Conservation (phyloP, 2,797 vertebrate species). For the Takifugu ocellatus region DNA sequence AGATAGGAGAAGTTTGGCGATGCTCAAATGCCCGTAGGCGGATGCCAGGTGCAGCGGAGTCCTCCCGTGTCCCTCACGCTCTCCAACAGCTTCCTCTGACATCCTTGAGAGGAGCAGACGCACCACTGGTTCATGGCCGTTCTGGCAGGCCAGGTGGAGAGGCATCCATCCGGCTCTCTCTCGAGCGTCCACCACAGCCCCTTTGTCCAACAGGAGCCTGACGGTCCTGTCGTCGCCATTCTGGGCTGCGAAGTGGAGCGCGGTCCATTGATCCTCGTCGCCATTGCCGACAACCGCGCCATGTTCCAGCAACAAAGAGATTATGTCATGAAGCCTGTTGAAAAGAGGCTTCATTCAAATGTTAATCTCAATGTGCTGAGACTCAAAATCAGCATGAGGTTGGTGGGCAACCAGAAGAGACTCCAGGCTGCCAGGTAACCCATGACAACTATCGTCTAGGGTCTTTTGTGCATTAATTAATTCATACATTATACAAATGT, state of each 20-base stretch:
- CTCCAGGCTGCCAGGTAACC: background rate
- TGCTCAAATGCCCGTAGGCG: slow-evolving; percentile 78
- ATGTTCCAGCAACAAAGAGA: slow-evolving; percentile 67
- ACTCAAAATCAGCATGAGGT: background rate
- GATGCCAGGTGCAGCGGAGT: slow-evolving; percentile 82
- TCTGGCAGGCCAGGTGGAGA: slow-evolving; percentile 85
- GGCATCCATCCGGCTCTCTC: slow-evolving; percentile 82
- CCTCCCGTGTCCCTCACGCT: slow-evolving; percentile 62
- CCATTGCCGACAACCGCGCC: slow-evolving; percentile 61
- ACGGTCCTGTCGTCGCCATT: slow-evolving; percentile 74
- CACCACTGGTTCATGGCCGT: slow-evolving; percentile 83
- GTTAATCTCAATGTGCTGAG: background rate
- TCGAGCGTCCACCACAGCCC: slow-evolving; percentile 55
- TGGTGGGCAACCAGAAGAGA: background rate
- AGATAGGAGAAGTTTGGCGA: slow-evolving; percentile 79
- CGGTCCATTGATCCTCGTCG: slow-evolving; percentile 80
- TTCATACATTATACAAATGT: background rate
- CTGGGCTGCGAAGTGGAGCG: slow-evolving; percentile 85
- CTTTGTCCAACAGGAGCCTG: slow-evolving; percentile 78
- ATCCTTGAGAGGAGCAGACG: slow-evolving; percentile 78
- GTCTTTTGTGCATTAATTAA: background rate
- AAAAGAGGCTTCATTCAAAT: slow-evolving; percentile 7
- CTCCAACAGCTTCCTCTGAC: slow-evolving; percentile 40
- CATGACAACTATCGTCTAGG: background rate
- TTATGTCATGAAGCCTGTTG: slow-evolving; percentile 70